Percentiles rank a stretch among this genome's conserved stretches.
phyloP scores from a whole-genome alignment of 37 sponge, comb jelly and placozoan genomes.

The Halichondria panicea region DNA sequence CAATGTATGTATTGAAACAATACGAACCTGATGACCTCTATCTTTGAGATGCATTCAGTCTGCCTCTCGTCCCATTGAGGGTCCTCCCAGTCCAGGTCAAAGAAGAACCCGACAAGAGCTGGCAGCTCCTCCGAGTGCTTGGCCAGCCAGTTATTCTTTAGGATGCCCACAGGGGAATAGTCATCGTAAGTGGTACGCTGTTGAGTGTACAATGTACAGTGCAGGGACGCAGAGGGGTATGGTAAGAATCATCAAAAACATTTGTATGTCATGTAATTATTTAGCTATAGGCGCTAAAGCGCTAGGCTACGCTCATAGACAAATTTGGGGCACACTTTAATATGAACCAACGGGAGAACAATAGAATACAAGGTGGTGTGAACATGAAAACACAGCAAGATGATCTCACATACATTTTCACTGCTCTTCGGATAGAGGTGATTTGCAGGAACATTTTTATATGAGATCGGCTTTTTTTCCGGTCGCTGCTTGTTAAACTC shows the following conservation, averaged over 20 bases:
- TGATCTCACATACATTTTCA: conserved; percentile 4
- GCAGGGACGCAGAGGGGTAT: too few relatives aligned
- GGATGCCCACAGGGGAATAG: conserved; percentile 73
- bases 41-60: conserved; percentile 84
- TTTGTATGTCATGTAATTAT: too few relatives aligned
- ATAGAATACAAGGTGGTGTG: too few relatives aligned
- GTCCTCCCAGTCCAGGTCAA: conserved; percentile 94
- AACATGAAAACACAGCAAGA: background rate
- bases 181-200: conserved; percentile 70
- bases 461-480: conserved; percentile 45
- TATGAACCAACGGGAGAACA: too few relatives aligned
- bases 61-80: conserved; percentile 86
- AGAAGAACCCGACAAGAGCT: conserved; percentile 86
- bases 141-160: conserved; percentile 79
- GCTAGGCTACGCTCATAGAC: too few relatives aligned
- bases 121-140: conserved; percentile 88
- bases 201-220: too few relatives aligned
- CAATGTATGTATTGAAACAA: too few relatives aligned
- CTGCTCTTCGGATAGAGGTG: conserved; percentile 39
- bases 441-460: conserved; percentile 45
- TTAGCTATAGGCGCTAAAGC: too few relatives aligned
- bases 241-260: too few relatives aligned
- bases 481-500: conserved; percentile 70
- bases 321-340: too few relatives aligned
- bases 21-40: conserved; percentile 70